Evolutionary conservation across 2,888 invertebrate genomes (phyloP).

Genomic region (Keiferia lycopersicella): DNA sequence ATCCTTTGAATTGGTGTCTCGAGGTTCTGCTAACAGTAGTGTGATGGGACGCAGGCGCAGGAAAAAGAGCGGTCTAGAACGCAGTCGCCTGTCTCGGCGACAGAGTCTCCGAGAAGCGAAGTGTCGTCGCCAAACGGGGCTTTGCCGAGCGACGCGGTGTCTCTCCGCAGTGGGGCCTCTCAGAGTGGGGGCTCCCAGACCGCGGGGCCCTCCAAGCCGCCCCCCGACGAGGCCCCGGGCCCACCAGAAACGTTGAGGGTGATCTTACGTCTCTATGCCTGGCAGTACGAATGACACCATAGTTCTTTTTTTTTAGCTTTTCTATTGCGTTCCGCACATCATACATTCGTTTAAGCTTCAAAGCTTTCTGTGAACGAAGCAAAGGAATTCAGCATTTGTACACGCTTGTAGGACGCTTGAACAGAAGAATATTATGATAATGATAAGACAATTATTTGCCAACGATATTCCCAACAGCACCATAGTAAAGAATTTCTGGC

Average conservation of each 20-base stretch:
- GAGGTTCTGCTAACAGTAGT: conserved; percentile 19
- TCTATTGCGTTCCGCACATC: conserved; percentile 65
- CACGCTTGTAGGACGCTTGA: conserved; percentile 35
- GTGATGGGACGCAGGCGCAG: conserved; percentile 55
- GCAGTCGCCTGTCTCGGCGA: conserved; percentile 48
- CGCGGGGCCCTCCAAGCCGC: conserved; percentile 46
- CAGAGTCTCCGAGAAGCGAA: conserved; percentile 37
- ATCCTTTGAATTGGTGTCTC: too few relatives aligned
- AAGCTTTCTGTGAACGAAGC: conserved; percentile 47
- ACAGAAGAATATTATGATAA: conserved; percentile 18
- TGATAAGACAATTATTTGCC: too few relatives aligned
- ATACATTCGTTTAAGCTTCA: conserved; percentile 56
- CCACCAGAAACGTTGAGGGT: conserved; percentile 68
- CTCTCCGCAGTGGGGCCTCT: conserved; percentile 34
- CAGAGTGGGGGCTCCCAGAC: not conserved
- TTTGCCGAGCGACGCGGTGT: conserved; percentile 28
- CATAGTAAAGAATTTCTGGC: not conserved
- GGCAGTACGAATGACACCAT: conserved; percentile 80
- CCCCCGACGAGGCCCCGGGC: conserved; percentile 51
- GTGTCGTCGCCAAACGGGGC: not conserved
- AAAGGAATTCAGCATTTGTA: conserved; percentile 80
- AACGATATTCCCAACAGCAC: not conserved
- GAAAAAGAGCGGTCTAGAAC: conserved; percentile 52
- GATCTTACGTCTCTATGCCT: conserved; percentile 78
- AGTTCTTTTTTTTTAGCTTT: conserved; percentile 72